Evolutionary conservation across 2,113 vertebrate species (phyloP).

Genomic region (Lepus timidus): DNA sequence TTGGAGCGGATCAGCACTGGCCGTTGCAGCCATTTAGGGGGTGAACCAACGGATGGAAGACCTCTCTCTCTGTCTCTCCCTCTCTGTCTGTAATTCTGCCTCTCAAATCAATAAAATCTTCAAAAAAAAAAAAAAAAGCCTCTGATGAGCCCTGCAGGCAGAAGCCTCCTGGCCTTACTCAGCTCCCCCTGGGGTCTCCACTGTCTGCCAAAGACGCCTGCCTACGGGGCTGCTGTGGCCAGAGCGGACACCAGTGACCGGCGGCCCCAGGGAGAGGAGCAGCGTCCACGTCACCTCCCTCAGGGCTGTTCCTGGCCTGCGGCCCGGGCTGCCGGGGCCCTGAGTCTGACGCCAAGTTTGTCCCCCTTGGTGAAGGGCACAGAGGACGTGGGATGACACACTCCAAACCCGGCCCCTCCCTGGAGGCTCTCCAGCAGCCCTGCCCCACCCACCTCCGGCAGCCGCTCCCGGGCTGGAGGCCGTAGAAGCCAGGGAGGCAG

Average conservation of each 20-base stretch:
- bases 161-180: background rate
- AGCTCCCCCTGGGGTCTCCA: background rate
- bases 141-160: background rate
- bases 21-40: no score
- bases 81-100: no score
- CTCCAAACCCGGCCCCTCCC: background rate
- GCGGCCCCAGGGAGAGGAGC: background rate
- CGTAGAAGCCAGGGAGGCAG: slow-evolving; percentile 92
- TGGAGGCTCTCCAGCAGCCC: background rate
- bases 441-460: slow-evolving; percentile 90
- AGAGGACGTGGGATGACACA: background rate
- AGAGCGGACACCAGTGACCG: background rate
- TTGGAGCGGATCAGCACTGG: no score
- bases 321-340: background rate
- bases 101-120: no score
- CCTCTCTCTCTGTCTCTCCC: no score
- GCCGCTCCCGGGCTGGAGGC: slow-evolving; percentile 88
- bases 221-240: background rate
- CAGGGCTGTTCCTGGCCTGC: background rate
- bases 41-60: no score
- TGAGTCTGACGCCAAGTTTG: background rate
- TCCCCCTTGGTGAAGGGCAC: background rate
- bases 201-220: background rate
- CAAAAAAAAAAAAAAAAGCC: no score
- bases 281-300: background rate